Conservation (phyloP, 2,113 vertebrate genomes). For the Sinocyclocheilus anshuiensis region DNA sequence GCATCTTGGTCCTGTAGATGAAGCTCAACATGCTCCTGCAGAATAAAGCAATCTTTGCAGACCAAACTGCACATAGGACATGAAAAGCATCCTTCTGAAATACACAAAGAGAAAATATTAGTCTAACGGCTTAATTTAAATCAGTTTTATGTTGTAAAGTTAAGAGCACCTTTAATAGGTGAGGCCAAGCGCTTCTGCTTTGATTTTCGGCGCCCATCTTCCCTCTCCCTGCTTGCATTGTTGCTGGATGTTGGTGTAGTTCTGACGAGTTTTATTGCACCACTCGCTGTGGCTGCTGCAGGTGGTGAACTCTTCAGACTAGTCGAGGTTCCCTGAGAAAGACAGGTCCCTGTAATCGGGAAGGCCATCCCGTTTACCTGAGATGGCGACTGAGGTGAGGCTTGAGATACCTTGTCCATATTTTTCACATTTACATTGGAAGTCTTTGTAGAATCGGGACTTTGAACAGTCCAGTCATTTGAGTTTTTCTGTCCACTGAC, state of each 20-base stretch:
- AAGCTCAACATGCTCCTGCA: constrained; percentile 77
- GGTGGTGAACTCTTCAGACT: not conserved
- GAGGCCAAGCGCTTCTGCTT: constrained; percentile 55
- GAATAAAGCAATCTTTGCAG: constrained; percentile 64
- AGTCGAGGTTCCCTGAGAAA: constrained; percentile 12
- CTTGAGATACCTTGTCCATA: not conserved
- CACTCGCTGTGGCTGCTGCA: not conserved
- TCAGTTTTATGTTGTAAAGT: not conserved
- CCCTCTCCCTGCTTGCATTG: not conserved
- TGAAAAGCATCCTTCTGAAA: constrained; percentile 70
- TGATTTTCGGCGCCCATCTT: constrained; percentile 37
- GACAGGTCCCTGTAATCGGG: not conserved
- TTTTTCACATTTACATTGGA: not conserved
- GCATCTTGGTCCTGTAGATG: constrained; percentile 66
- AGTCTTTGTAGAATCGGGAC: not conserved
- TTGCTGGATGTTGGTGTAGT: not conserved
- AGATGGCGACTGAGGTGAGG: not conserved
- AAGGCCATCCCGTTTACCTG: too few relatives aligned
- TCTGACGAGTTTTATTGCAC: not conserved
- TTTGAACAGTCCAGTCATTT: not conserved
- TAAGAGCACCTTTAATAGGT: constrained; percentile 53
- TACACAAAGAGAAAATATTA: constrained; percentile 33
- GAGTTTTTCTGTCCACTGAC: not conserved
- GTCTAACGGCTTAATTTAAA: not conserved
- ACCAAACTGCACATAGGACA: constrained; percentile 87